These are phyloP conservation scores for Ganaspis brasiliensis DNA, from an alignment of 2,888 invertebrate genomes.

Conservation along the genomic window DNA sequence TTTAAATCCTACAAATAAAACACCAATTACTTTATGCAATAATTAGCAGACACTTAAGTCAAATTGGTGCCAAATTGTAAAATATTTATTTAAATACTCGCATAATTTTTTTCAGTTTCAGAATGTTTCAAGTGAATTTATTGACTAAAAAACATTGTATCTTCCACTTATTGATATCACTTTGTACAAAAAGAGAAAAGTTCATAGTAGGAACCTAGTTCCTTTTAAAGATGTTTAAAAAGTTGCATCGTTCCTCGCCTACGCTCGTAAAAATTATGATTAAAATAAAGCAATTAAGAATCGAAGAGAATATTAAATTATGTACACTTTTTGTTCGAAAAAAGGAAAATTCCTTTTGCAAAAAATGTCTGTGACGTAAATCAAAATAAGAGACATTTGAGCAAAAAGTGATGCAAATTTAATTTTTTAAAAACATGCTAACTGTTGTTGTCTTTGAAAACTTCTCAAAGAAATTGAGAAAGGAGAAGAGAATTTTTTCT, in stretches of 20 bases:
- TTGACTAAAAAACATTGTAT: constrained; percentile 19
- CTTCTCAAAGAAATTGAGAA: neutral
- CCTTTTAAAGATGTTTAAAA: constrained; percentile 2
- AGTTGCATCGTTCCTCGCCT: constrained; percentile 26
- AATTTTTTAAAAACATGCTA: neutral
- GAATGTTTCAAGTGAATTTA: neutral
- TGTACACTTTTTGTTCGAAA: neutral
- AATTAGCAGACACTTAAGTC: neutral
- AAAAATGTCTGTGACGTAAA: neutral
- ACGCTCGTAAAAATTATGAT: constrained; percentile 7
- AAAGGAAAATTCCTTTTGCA: too few species aligned
- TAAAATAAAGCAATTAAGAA: constrained; percentile 16
- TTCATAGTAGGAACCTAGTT: constrained; percentile 6
- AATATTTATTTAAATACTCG: neutral
- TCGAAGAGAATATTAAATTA: neutral
- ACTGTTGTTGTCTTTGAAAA: constrained; percentile 8
- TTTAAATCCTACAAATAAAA: too few species aligned
- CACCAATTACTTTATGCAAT: too few species aligned
- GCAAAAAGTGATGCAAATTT: neutral
- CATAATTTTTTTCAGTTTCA: constrained; percentile 9
- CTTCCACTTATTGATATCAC: constrained; percentile 35
- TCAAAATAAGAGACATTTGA: neutral
- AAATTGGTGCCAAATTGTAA: neutral
- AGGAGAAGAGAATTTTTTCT: constrained; percentile 11
- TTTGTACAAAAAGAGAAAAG: constrained; percentile 26